Evolutionary conservation across 1,140 invertebrate species (phyloP).

Genomic region (Drosophila oshimai): DNA sequence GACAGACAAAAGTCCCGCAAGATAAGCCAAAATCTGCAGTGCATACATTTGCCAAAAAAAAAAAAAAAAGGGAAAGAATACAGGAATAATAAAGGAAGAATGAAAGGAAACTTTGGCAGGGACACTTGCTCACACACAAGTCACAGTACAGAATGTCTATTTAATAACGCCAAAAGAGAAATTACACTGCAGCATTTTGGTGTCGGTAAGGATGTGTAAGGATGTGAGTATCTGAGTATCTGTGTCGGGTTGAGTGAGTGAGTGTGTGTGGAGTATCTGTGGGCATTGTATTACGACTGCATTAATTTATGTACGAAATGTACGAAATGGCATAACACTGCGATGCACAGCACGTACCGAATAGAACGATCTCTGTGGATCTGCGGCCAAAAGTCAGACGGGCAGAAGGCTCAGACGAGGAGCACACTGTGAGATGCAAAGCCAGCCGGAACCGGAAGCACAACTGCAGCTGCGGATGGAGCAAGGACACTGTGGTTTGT

Average conservation of each 20-base stretch:
- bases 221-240: not conserved
- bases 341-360: constrained; percentile 59
- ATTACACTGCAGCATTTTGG: constrained; percentile 72
- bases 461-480: constrained; percentile 9
- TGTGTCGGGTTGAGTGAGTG: not conserved
- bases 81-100: constrained; percentile 38
- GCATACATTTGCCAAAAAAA: constrained; percentile 64
- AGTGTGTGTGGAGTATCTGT: constrained; percentile 23
- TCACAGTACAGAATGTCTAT: constrained; percentile 69
- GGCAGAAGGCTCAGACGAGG: constrained; percentile 33
- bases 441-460: constrained; percentile 51
- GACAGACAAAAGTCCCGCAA: constrained; percentile 28
- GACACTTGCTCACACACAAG: constrained; percentile 35
- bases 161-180: constrained; percentile 75
- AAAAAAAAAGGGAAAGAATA: not conserved
- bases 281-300: constrained; percentile 65
- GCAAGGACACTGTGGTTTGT: constrained; percentile 18
- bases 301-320: constrained; percentile 76
- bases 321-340: constrained; percentile 38
- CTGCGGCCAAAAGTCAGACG: constrained; percentile 60
- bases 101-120: constrained; percentile 51
- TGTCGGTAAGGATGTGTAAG: constrained; percentile 24
- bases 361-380: constrained; percentile 18
- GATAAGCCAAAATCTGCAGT: constrained; percentile 71
- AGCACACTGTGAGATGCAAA: constrained; percentile 52